phyloP scores from a whole-genome alignment of 1,140 invertebrate genomes.

The Probaryconus sp. region DNA sequence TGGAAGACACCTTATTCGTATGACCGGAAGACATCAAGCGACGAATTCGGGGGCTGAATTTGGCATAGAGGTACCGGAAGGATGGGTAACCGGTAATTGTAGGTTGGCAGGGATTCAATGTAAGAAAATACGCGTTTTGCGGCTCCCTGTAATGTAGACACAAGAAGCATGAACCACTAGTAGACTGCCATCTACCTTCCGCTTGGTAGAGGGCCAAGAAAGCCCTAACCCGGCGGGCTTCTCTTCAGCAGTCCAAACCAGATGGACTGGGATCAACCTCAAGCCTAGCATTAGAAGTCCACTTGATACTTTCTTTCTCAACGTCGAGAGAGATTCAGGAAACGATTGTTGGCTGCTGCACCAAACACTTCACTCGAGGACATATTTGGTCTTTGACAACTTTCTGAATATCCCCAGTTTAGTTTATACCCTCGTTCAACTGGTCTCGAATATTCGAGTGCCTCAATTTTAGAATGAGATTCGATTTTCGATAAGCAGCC shows the following conservation, averaged over 20 bases:
- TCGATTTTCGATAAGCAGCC: too few species aligned
- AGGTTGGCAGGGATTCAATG: slow-evolving; percentile 78
- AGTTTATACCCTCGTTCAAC: background rate
- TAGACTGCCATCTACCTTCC: slow-evolving; percentile 49
- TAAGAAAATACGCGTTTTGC: slow-evolving; percentile 74
- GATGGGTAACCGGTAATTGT: slow-evolving; percentile 78
- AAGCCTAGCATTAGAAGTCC: slow-evolving; percentile 33
- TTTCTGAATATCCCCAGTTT: slow-evolving; percentile 9
- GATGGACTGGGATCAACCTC: slow-evolving; percentile 67
- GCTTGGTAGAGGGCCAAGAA: slow-evolving; percentile 75
- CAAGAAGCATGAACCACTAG: slow-evolving; percentile 69
- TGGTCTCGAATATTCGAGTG: too few species aligned
- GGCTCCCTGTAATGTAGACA: slow-evolving; percentile 69
- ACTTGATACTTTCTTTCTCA: slow-evolving; percentile 55
- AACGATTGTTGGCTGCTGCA: slow-evolving; percentile 28
- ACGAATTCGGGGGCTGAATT: slow-evolving; percentile 65
- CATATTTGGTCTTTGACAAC: slow-evolving; percentile 36
- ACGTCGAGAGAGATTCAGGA: slow-evolving; percentile 37
- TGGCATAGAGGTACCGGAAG: slow-evolving; percentile 71
- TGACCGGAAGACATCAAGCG: slow-evolving; percentile 64
- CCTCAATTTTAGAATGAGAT: too few species aligned
- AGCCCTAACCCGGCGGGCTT: slow-evolving; percentile 70
- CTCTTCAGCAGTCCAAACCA: slow-evolving; percentile 67
- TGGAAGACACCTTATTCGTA: slow-evolving; percentile 60
- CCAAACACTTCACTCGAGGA: slow-evolving; percentile 40